Base-by-base conservation (phyloP, 2,888 invertebrate species). In the Monochamus alternatus region DNA sequence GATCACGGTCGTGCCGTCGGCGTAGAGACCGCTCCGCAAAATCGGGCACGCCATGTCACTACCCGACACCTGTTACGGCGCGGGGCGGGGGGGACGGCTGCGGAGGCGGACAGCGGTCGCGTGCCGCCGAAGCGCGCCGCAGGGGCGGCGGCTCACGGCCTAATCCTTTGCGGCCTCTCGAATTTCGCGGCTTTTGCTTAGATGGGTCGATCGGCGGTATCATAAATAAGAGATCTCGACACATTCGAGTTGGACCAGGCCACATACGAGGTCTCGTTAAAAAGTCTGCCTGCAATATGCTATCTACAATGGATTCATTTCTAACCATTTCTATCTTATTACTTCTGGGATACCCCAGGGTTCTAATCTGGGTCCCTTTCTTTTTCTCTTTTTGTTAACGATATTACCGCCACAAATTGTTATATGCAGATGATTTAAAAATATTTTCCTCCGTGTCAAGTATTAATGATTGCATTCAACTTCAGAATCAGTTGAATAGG, bases 31-130 rank as follows among this genome's bases (percentile, higher is more conserved):
- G 31, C 30, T 60, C 69, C 60, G 69, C 63, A 71, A 71, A 69
- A 71, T 71, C 62, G 51, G 31, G 59, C 70, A 52, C 63, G 70
- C 70, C 52, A 71, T 71, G 63, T 62, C 70, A 71, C 70, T 63
- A 63, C 14, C 71, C 63, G 71, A 71, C 71, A 71, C 71, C 71
- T 63, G 71, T 63, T 71, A 71, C 60, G 47, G 60, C 59, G 52
- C 66, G 68, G 76, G 67, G 75, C 75, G 77, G 63, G 73, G 70
- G 66, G 62, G 62, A n/a, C 55, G 73, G 77, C 66, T 5, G 80
- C 82, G 84, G 84, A 78, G 85, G 86, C 85, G 86, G 87, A 87
- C 87, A 87, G 85, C 86, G 86, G 87, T 87, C 87, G 87, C 87
- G 87, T 87, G 87, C 87, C 87, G 83, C 80, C 82, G 75, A 76